A percentile compares a stretch with the other conserved stretches of the same genome.
phyloP scores from a whole-genome alignment of 1,140 invertebrate species.

The Penaeus vannamei region DNA sequence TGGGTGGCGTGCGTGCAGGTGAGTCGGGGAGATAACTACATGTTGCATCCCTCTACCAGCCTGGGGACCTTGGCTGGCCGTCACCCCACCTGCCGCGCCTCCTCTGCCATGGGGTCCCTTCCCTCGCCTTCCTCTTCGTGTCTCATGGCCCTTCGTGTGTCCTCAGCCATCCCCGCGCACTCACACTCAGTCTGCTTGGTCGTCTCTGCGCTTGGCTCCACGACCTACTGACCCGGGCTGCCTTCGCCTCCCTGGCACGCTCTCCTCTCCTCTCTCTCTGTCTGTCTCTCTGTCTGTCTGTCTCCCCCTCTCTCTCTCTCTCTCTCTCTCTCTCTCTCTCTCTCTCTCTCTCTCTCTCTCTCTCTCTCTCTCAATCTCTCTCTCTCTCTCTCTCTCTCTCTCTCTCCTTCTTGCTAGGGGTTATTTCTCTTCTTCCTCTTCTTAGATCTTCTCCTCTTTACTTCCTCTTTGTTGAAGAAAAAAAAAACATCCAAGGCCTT shows the following conservation, averaged over 20 bases:
- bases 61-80: too few relatives aligned
- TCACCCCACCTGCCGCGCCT: too few relatives aligned
- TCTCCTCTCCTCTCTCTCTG: background rate
- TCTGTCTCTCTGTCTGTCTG: background rate
- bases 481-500: too few relatives aligned
- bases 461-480: background rate
- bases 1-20: too few relatives aligned
- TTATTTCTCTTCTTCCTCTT: background rate
- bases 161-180: background rate
- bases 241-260: background rate
- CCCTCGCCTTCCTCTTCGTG: background rate
- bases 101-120: background rate
- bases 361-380: background rate
- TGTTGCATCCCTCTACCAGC: too few relatives aligned
- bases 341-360: slow-evolving; percentile 6
- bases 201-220: too few relatives aligned
- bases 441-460: background rate
- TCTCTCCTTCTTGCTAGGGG: background rate
- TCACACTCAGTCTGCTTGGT: background rate
- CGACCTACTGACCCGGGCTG: too few relatives aligned
- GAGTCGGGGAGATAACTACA: too few relatives aligned
- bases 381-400: slow-evolving; percentile 8
- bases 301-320: background rate
- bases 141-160: background rate
- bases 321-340: background rate